These are phyloP conservation scores for Nannobrachium achirus DNA, from an alignment of 2,113 vertebrate species.

Conservation along the genomic window DNA sequence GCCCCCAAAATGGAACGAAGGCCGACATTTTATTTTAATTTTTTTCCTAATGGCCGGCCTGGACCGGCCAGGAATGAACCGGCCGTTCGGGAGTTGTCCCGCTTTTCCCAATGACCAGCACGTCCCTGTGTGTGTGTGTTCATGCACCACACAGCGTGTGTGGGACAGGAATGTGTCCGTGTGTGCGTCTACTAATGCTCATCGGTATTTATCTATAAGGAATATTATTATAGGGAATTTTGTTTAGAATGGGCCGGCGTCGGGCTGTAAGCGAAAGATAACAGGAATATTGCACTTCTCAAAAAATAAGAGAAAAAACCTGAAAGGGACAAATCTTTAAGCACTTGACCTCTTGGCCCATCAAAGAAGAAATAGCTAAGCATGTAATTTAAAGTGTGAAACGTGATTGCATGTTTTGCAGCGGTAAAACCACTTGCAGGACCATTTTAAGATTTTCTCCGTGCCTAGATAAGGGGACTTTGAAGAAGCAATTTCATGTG, in stretches of 20 bases:
- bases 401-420: conserved; percentile 73
- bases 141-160: too few species aligned
- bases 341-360: conserved; percentile 65
- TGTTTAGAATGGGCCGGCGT: conserved; percentile 45
- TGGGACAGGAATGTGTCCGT: background rate
- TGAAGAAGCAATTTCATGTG: conserved; percentile 77
- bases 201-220: conserved; percentile 66
- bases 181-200: conserved; percentile 31
- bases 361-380: conserved; percentile 65
- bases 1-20: too few species aligned
- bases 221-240: conserved; percentile 46
- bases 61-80: too few species aligned
- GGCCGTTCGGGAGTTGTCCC: too few species aligned
- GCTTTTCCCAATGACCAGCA: too few species aligned
- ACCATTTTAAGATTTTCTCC: conserved; percentile 66
- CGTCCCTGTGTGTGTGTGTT: background rate
- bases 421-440: conserved; percentile 67
- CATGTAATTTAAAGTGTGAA: conserved; percentile 75
- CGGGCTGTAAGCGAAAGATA: conserved; percentile 70
- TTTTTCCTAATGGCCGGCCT: too few species aligned
- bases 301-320: conserved; percentile 27
- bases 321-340: conserved; percentile 67
- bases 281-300: conserved; percentile 60
- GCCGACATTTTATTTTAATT: too few species aligned
- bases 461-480: conserved; percentile 70